These are phyloP conservation scores for Scomber scombrus DNA, from an alignment of 2,113 vertebrate species.

Conservation along the genomic window DNA sequence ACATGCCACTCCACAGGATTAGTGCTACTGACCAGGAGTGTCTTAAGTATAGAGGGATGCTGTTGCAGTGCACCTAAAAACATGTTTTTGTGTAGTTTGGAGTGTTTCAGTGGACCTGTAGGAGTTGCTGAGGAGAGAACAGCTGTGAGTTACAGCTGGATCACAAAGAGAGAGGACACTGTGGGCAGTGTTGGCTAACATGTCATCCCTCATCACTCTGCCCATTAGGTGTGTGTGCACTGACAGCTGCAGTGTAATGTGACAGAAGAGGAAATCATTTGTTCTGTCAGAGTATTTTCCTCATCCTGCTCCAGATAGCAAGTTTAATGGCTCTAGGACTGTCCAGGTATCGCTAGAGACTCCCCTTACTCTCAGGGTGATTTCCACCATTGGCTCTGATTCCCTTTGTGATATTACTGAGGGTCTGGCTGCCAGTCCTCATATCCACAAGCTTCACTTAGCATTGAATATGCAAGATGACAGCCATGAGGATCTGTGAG, in stretches of 20 bases:
- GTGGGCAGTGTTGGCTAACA: constrained; percentile 54
- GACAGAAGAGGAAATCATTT: constrained; percentile 21
- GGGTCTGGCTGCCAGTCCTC: constrained; percentile 50
- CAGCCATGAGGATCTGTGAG: constrained; percentile 63
- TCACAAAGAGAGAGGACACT: not conserved
- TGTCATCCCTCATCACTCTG: constrained; percentile 33
- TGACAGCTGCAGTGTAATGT: not conserved
- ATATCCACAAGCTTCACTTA: constrained; percentile 50
- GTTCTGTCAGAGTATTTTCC: constrained; percentile 28
- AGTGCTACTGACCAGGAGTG: constrained; percentile 27
- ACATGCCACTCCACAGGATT: constrained; percentile 40
- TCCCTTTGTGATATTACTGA: constrained; percentile 69
- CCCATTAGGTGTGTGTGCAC: constrained; percentile 11
- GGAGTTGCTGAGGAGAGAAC: constrained; percentile 9
- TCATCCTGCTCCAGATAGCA: constrained; percentile 24
- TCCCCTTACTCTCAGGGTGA: constrained; percentile 62
- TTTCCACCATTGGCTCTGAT: constrained; percentile 72
- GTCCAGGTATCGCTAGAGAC: constrained; percentile 41
- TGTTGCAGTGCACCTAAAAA: constrained; percentile 32
- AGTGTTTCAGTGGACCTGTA: constrained; percentile 33
- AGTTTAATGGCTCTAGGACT: constrained; percentile 13
- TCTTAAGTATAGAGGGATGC: constrained; percentile 3
- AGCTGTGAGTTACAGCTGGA: constrained; percentile 22
- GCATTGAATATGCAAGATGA: constrained; percentile 69
- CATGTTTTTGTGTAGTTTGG: constrained; percentile 17